phyloP scores from a whole-genome alignment of 1,140 invertebrate genomes.

The Drosophila repletoides region DNA sequence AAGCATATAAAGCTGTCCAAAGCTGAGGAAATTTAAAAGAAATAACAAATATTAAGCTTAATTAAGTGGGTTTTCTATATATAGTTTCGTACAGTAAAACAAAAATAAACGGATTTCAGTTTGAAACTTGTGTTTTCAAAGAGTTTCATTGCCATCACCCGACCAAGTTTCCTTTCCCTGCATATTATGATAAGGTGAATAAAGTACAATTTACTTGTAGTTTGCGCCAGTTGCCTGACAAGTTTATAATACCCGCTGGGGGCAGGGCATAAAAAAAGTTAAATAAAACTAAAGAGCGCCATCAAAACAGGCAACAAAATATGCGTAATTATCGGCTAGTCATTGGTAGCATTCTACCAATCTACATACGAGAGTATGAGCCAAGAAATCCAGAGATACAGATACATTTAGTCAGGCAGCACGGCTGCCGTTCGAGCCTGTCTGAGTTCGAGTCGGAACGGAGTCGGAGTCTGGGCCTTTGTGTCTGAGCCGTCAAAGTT shows the following conservation, averaged over 20 bases:
- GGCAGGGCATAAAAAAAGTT: constrained; percentile 30
- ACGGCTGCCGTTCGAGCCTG: constrained; percentile 9
- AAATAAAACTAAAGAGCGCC: constrained; percentile 57
- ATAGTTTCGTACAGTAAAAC: too few species aligned
- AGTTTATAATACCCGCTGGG: constrained; percentile 32
- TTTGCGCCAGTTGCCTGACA: not conserved
- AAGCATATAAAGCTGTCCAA: too few species aligned
- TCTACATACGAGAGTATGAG: too few species aligned
- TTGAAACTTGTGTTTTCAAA: too few species aligned
- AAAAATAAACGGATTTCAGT: too few species aligned
- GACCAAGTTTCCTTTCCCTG: too few species aligned
- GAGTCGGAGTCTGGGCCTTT: constrained; percentile 57
- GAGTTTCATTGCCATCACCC: too few species aligned
- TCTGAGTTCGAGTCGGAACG: not conserved
- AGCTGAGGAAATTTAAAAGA: too few species aligned
- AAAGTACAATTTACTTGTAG: not conserved
- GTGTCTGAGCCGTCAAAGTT: constrained; percentile 56
- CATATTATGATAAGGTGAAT: not conserved
- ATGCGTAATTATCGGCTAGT: constrained; percentile 74
- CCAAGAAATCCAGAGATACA: constrained; percentile 3
- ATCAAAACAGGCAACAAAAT: constrained; percentile 79
- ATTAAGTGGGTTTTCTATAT: too few species aligned
- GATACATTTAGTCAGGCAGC: constrained; percentile 31
- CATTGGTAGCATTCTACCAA: constrained; percentile 36
- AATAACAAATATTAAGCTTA: too few species aligned